A percentile compares a stretch with the other conserved stretches of the same genome.
These are phyloP conservation scores for Ariopsis seemanni DNA, from an alignment of 2,113 vertebrate genomes.

Conservation along the genomic window DNA sequence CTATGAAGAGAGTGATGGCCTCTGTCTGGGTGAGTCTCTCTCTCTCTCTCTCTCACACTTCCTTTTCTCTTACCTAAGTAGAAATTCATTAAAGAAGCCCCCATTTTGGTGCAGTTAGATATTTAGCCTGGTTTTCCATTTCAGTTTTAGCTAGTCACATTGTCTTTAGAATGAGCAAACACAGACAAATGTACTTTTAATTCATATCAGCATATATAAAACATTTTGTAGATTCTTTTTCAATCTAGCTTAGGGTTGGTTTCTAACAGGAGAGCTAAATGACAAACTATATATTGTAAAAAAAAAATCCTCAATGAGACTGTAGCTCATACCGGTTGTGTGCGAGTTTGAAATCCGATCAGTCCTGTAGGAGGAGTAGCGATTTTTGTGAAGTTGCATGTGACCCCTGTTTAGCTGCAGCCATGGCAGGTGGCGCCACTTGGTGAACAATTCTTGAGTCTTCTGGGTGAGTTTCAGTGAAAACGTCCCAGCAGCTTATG, in stretches of 20 bases:
- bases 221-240: not conserved
- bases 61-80: not conserved
- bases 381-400: too few species aligned
- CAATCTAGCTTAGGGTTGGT: not conserved
- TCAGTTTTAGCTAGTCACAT: not conserved
- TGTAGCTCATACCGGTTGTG: too few species aligned
- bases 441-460: too few species aligned
- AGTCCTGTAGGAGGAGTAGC: too few species aligned
- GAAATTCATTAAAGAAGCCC: not conserved
- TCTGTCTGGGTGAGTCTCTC: slow-evolving; percentile 85
- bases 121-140: not conserved
- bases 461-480: too few species aligned
- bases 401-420: too few species aligned
- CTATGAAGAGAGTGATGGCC: slow-evolving; percentile 89
- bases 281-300: not conserved
- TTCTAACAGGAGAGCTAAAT: not conserved
- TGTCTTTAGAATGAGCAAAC: not conserved
- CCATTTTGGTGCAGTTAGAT: not conserved
- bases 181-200: not conserved
- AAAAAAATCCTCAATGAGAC: too few species aligned
- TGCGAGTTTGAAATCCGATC: too few species aligned
- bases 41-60: slow-evolving; percentile 38
- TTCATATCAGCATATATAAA: not conserved
- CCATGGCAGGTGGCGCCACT: too few species aligned
- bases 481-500: too few species aligned